Evolutionary conservation across 2,888 invertebrate genomes (phyloP), one percentile per base, ranked within the genome.

Genomic region (Hirtodrosophila histrioides): DNA sequence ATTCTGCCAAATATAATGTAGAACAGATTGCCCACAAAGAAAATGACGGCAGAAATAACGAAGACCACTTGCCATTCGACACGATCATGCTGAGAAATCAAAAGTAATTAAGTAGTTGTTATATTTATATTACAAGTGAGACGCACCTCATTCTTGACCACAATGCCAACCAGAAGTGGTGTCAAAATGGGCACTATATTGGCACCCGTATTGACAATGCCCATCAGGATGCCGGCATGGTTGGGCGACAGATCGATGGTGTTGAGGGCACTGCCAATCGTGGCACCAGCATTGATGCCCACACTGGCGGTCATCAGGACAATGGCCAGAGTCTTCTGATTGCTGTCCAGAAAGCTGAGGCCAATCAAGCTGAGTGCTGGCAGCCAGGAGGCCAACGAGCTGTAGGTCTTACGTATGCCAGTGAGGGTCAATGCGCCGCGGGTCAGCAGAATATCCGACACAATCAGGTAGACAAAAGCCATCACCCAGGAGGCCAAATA

Each of bases 181-280:
- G 94, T 94, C 0, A 95, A 64, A 46, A 95, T 93, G 1, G 94
- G 93, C 57, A 94, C 93, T 8, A 94, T 86, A 83, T 94, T 94
- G 0, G 94, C 93, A 0, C 93, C 90, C 0, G 94, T 93, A 85
- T 95, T 95, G 0, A 94, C 93, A 43, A 95, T 93, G 0, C 95
- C 95, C 94, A 95, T 94, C 11, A 95, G 89, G 4, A 94, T 93
- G 3, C 95, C 95, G 0, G 95, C 94, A 86, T 94, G 94, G 73
- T 94, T 94, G 0, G 95, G 95, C 0, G 95, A 93, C 49, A 95
- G 91, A 87, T 95, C 95, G 65, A 95, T 94, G 57, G 94, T 94
- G 81, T 95, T 95, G 0, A 94, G 92, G 40, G 93, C 92, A 73
- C 93, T 93, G 6, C 95, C 95, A 55, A 93, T 93, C 33, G 93